phyloP scores from a whole-genome alignment of 2,797 vertebrate species.

The Toxotes lorentzi region DNA sequence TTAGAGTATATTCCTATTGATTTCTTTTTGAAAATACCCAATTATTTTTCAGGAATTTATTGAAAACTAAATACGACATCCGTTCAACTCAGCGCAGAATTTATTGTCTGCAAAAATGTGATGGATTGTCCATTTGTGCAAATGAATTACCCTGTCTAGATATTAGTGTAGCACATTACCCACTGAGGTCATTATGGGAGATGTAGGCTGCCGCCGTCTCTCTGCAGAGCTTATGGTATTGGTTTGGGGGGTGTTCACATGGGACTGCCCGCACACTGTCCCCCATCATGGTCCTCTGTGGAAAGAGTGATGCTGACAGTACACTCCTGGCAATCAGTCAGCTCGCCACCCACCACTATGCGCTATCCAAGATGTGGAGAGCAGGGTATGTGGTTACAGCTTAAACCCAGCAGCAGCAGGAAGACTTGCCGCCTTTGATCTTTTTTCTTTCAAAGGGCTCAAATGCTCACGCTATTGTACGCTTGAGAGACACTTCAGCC shows the following conservation, averaged over 20 bases:
- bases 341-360: constrained; percentile 86
- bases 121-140: constrained; percentile 77
- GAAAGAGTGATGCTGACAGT: constrained; percentile 78
- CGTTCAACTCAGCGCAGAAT: constrained; percentile 46
- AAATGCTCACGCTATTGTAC: constrained; percentile 80
- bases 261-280: constrained; percentile 65
- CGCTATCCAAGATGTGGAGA: constrained; percentile 79
- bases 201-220: constrained; percentile 35
- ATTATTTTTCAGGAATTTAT: constrained; percentile 62
- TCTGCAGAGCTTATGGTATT: constrained; percentile 51
- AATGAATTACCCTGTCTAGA: constrained; percentile 73
- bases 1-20: constrained; percentile 47
- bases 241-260: constrained; percentile 50
- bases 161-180: constrained; percentile 72
- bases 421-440: constrained; percentile 83
- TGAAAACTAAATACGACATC: constrained; percentile 56
- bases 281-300: constrained; percentile 70
- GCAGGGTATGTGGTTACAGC: constrained; percentile 74
- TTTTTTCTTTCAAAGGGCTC: constrained; percentile 84
- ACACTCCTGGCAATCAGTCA: constrained; percentile 84
- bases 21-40: constrained; percentile 58
- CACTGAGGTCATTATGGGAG: constrained; percentile 73
- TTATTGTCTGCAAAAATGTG: constrained; percentile 68
- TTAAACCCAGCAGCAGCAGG: constrained; percentile 79
- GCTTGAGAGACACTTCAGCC: constrained; percentile 80